Percentiles rank a stretch among this genome's conserved stretches.
phyloP scores from a whole-genome alignment of 2,888 invertebrate species.

The Chaetoderma sp. region DNA sequence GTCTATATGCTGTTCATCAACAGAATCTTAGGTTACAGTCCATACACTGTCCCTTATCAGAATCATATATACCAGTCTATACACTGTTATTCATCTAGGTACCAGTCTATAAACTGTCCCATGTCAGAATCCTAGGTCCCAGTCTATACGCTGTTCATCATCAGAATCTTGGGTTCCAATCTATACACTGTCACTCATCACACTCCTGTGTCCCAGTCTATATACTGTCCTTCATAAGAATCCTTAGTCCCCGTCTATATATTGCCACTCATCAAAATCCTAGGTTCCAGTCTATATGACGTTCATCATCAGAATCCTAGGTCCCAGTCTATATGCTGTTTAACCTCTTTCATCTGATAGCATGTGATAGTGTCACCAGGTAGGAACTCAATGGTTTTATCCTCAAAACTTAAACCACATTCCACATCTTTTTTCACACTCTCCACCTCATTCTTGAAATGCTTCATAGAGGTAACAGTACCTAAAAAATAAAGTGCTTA shows the following conservation, averaged over 20 bases:
- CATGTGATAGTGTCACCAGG: conserved; percentile 85
- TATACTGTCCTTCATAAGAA: no score
- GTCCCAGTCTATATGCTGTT: conserved; percentile 83
- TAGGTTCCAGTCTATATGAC: no score
- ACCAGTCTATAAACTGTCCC: no score
- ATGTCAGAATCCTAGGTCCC: no score
- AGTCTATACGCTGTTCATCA: no score
- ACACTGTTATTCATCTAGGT: conserved; percentile 75
- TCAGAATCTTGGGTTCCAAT: conserved; percentile 79
- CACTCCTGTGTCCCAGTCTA: no score
- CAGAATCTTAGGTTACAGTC: no score
- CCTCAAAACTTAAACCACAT: conserved; percentile 86
- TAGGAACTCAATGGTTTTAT: conserved; percentile 76
- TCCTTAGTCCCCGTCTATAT: no score
- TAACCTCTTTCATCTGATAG: conserved; percentile 77
- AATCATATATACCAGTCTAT: conserved; percentile 82
- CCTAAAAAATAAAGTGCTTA: conserved; percentile 73
- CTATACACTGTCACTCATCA: no score
- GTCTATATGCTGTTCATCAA: no score
- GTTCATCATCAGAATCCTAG: conserved; percentile 70
- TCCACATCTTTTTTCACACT: conserved; percentile 86
- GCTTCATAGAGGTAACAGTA: conserved; percentile 83
- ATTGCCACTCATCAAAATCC: no score
- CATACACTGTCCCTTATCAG: no score
- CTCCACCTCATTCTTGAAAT: conserved; percentile 88